A percentile compares a stretch with the other conserved stretches of the same genome.
These are phyloP conservation scores for Acanthis flammea DNA, from an alignment of 2,797 vertebrate genomes.

Conservation along the genomic window DNA sequence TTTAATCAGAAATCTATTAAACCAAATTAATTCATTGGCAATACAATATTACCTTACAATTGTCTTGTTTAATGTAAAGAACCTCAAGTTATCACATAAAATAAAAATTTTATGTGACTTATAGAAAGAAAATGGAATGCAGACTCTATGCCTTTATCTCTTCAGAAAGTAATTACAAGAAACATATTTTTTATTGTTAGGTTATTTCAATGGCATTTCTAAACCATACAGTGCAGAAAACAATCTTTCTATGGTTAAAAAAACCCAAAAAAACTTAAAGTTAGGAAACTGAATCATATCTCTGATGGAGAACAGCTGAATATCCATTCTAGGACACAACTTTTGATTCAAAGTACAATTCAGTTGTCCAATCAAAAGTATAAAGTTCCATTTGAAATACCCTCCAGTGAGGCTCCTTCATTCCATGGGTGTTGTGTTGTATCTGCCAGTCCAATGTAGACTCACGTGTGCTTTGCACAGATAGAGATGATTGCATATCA, in stretches of 20 bases:
- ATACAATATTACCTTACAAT: background rate
- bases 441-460: background rate
- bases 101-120: background rate
- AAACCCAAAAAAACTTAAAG: background rate
- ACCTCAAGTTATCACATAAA: background rate
- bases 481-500: background rate
- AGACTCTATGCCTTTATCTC: background rate
- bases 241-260: background rate
- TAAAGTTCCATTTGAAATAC: background rate
- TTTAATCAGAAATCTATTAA: background rate
- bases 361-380: background rate
- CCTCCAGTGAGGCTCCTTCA: background rate
- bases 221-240: background rate
- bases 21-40: background rate
- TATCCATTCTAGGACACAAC: background rate
- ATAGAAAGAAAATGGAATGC: background rate
- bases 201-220: background rate
- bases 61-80: background rate
- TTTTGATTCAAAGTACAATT: background rate
- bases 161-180: background rate
- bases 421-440: background rate
- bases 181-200: background rate
- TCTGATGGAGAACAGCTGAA: background rate
- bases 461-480: background rate
- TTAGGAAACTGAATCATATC: background rate